Evolutionary conservation across 2,113 vertebrate species (phyloP).

Genomic region (Cephalopholis sonnerati): DNA sequence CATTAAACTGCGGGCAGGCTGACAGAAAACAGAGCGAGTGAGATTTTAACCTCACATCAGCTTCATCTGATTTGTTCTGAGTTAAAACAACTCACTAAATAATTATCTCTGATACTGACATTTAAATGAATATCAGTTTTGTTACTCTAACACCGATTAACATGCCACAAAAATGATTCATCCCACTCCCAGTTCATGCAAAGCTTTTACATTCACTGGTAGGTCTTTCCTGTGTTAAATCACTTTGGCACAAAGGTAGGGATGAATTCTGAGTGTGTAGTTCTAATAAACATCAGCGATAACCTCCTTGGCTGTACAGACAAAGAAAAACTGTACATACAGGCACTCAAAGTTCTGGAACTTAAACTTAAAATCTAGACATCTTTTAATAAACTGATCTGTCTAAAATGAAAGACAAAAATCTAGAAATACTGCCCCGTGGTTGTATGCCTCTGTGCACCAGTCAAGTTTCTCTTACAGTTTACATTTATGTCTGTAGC

Average conservation of each 20-base stretch:
- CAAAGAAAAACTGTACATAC: neutral
- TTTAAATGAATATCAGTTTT: constrained; percentile 11
- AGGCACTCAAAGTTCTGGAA: neutral
- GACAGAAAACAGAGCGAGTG: neutral
- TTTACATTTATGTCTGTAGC: no score
- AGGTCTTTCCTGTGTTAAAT: neutral
- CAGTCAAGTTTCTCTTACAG: no score
- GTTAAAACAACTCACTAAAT: constrained; percentile 7
- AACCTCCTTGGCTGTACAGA: neutral
- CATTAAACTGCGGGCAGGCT: neutral
- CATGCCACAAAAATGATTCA: constrained; percentile 15
- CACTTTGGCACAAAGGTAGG: neutral
- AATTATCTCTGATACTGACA: constrained; percentile 20
- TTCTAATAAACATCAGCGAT: neutral
- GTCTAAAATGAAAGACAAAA: neutral
- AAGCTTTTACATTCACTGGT: constrained; percentile 5
- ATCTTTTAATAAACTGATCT: neutral
- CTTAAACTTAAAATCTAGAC: neutral
- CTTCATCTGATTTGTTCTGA: neutral
- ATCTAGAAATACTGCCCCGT: neutral
- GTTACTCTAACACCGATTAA: constrained; percentile 15
- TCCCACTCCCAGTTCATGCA: neutral
- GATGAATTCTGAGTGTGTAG: neutral
- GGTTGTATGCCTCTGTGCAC: no score
- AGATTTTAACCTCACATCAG: neutral